Base-by-base conservation (phyloP, 1,140 invertebrate species). In the Sminthurides bifidus region DNA sequence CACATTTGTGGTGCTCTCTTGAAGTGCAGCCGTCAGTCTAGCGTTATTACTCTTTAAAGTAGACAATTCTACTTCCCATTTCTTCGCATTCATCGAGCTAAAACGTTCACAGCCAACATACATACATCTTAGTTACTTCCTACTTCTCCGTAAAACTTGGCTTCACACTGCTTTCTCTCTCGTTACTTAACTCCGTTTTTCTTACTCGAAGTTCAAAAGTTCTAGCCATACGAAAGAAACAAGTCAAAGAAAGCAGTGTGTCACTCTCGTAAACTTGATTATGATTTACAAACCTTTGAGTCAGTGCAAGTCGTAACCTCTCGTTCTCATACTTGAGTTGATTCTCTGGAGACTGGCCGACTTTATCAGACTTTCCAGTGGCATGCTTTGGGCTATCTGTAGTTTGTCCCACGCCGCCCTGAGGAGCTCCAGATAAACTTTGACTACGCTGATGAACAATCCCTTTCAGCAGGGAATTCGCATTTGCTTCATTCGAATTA, bases 311-410 rank as follows among this genome's bases (percentile, higher is more conserved):
- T 76, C 95, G 95, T 38, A 98, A 78, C 64, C 91, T 78, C 70
- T 96, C 92, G 73, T 96, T 97, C 74, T 98, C 93, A 75, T 96
- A 95, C 71, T 94, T 91, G 31, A 97, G 76, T 70, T 95, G 91
- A 68, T 86, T 85, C 69, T 94, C 90, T 6, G 79, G 75, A 31
- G 76, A 59, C 38, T 65, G 61, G 31, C 58, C 58, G 19, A 59
- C 52, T 45, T 46, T 51, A 76, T 60, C 74, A 64, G 79, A 74
- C 68, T 80, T 80, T 53, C 65, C 56, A 46, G 75, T 78, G 44
- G 59, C 56, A 54, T 65, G 63, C 44, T 61, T 65, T 15, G 63
- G 63, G 56, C 59, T 61, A n/a, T 65, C 63, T 12, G 55, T 65
- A 31, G 33, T 60, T 17, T 31, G 35, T 24, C 37, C 29, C 27